Base-by-base conservation (phyloP, 35 echinoderm and acorn worm species). In the Apostichopus californicus region DNA sequence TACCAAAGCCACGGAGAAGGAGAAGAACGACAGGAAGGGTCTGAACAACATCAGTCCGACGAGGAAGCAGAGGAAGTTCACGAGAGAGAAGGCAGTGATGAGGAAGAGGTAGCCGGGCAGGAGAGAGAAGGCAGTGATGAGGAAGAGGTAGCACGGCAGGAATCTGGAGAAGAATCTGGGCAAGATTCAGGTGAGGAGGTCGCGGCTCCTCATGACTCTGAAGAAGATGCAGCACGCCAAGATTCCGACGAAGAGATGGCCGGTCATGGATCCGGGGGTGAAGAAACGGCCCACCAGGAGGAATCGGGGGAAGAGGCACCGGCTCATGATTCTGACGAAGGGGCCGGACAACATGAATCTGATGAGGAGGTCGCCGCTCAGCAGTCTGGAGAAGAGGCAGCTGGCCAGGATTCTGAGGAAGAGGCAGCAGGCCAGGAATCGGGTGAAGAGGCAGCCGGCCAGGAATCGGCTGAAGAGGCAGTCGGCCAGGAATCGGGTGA, bases 111-210 rank as follows among this genome's bases (percentile, higher is more conserved):
- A 46, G 34, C 34, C 1, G 34, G 34, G 34, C 85, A 9, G 56
- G 87, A 90, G 6, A 91, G 53, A 28, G 91, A 82, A 75, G 92
- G 86, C 75, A 80, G 71, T 17, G 79, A 58, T 78, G 64, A 66
- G 34, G 94, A 72, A 23, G 90, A 11, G 78, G 89, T 78, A 25
- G 87, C 77, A 9, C 56, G 68, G 57, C 80, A 56, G 68, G 56
- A 68, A 54, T 66, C 13, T 64, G 86, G 63, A 61, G 96, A 21
- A 81, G 91, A 84, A 53, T 80, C 22, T 25, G 91, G 15, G 22
- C 56, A 59, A 71, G 78, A 78, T 6, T 81, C 66, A n/a, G 91
- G 78, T 46, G 91, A 92, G 54, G 77, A 90, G 87, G 58, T 72
- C 17, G 91, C n/a, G 54, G 91, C 26, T 6, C 59, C 15, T 21